phyloP scores from a whole-genome alignment of 2,888 invertebrate genomes.

The Ischnus inquisitorius region DNA sequence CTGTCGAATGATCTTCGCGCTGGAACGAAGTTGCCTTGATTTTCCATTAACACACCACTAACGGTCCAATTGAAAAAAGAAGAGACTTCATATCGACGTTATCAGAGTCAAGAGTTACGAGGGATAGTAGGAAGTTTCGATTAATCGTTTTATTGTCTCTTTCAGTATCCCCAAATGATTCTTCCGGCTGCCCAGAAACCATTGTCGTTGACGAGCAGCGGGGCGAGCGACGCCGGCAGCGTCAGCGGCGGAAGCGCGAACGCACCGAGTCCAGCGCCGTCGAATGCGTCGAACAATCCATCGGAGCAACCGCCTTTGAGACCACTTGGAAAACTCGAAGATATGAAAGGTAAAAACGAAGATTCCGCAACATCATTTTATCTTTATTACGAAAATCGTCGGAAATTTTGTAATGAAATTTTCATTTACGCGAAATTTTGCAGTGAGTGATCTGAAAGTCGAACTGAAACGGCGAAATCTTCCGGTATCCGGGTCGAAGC shows the following conservation, averaged over 20 bases:
- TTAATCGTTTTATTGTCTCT: constrained; percentile 38
- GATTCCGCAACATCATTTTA: background rate
- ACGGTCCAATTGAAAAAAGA: constrained; percentile 37
- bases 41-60: constrained; percentile 68
- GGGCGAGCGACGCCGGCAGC: constrained; percentile 84
- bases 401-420: background rate
- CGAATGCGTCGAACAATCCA: constrained; percentile 81
- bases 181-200: constrained; percentile 90
- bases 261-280: constrained; percentile 83
- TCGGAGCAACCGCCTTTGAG: constrained; percentile 84
- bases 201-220: constrained; percentile 83
- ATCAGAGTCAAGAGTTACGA: constrained; percentile 2
- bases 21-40: constrained; percentile 48
- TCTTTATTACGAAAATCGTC: background rate
- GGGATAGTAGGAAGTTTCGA: background rate
- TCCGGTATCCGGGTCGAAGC: constrained; percentile 98
- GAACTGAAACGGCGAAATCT: constrained; percentile 97
- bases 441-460: constrained; percentile 96
- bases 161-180: constrained; percentile 92
- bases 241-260: constrained; percentile 81
- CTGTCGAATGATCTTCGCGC: constrained; percentile 34
- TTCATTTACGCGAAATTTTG: constrained; percentile 42
- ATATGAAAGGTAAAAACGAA: constrained; percentile 91
- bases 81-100: constrained; percentile 4
- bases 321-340: constrained; percentile 92